phyloP scores from a whole-genome alignment of 2,797 vertebrate genomes.

The Mus caroli region DNA sequence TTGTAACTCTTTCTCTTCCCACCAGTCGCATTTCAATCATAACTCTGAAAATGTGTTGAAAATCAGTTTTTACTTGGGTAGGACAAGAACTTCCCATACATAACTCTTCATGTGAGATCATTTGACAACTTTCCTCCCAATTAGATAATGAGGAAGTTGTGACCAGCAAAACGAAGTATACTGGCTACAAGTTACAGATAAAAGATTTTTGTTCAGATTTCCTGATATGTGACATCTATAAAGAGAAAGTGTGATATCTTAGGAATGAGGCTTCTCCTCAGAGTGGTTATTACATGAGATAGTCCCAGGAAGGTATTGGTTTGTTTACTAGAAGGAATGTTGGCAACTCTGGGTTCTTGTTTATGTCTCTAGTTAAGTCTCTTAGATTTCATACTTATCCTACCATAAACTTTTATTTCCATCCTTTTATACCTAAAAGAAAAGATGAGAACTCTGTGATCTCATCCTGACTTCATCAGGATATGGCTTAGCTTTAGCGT shows the following conservation, averaged over 20 bases:
- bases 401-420: not conserved
- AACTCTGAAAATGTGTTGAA: not conserved
- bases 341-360: conserved; percentile 27
- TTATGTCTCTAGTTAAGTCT: conserved; percentile 49
- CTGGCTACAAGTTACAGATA: conserved; percentile 21
- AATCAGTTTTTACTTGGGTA: conserved; percentile 11
- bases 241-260: conserved; percentile 1
- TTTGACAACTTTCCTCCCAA: not conserved
- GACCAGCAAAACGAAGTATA: conserved; percentile 2
- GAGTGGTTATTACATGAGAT: not conserved
- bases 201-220: conserved; percentile 48
- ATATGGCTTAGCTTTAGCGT: conserved; percentile 50
- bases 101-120: not conserved
- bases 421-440: not conserved
- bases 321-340: conserved; percentile 27
- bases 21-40: conserved; percentile 7
- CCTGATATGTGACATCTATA: conserved; percentile 1
- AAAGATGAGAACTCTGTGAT: conserved; percentile 20
- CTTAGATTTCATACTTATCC: not conserved
- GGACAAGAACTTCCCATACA: not conserved
- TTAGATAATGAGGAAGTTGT: conserved; percentile 48
- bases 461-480: conserved; percentile 28
- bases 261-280: conserved; percentile 2
- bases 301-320: not conserved
- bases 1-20: conserved; percentile 54